Evolutionary conservation across 1,140 invertebrate species (phyloP).

Genomic region (Sitobion miscanthi): DNA sequence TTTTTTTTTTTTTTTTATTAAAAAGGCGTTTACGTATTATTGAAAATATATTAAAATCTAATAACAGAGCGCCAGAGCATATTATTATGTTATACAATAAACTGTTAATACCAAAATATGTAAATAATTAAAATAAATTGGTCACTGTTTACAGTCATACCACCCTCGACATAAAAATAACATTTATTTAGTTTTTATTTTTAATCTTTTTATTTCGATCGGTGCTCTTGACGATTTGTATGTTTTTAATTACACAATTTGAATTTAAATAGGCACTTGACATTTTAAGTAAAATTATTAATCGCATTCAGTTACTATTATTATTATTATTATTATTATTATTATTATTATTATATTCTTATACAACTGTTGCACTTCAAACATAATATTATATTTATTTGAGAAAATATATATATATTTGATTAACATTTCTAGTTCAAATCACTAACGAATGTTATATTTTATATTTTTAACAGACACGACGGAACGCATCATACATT

Average conservation of each 20-base stretch:
- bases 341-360: too few relatives aligned
- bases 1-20: background rate
- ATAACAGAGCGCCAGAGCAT: background rate
- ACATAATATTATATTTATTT: too few relatives aligned
- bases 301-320: background rate
- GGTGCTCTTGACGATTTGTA: background rate
- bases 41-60: background rate
- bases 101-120: background rate
- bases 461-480: too few relatives aligned
- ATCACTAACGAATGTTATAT: too few relatives aligned
- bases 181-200: background rate
- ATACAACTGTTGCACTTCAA: background rate
- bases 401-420: too few relatives aligned
- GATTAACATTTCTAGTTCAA: too few relatives aligned
- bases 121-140: background rate
- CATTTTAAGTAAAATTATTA: background rate
- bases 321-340: too few relatives aligned
- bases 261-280: background rate
- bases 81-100: background rate
- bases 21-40: background rate
- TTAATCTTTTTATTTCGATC: background rate
- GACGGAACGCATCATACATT: too few relatives aligned
- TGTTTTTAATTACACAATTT: background rate
- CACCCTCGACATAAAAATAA: too few relatives aligned
- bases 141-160: too few relatives aligned